These are phyloP conservation scores for Bombus polaris DNA, from an alignment of 1,140 invertebrate genomes.

Conservation along the genomic window DNA sequence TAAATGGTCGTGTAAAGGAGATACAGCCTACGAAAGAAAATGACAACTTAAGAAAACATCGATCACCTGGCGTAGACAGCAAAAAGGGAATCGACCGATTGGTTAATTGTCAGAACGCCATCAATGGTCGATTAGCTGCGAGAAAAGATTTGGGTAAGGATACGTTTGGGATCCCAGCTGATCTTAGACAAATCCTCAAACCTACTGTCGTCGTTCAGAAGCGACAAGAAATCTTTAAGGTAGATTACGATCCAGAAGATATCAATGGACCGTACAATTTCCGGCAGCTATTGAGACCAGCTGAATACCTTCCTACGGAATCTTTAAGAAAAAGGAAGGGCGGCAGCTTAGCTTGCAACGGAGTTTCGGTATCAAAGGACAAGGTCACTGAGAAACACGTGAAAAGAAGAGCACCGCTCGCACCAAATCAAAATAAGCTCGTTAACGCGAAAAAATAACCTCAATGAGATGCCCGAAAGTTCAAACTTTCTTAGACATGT, in stretches of 20 bases:
- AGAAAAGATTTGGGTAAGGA: conserved; percentile 38
- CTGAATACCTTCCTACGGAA: conserved; percentile 87
- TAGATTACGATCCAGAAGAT: conserved; percentile 82
- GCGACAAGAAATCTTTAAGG: conserved; percentile 63
- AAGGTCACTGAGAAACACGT: conserved; percentile 74
- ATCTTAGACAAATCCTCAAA: conserved; percentile 82
- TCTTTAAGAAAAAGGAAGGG: conserved; percentile 88
- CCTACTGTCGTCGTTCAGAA: conserved; percentile 82
- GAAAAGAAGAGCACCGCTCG: conserved; percentile 75
- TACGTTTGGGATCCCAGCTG: conserved; percentile 78
- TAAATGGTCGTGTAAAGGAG: background rate
- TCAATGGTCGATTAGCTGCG: background rate
- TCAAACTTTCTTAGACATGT: background rate
- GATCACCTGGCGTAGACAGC: background rate
- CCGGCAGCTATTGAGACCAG: conserved; percentile 86
- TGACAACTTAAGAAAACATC: conserved; percentile 37
- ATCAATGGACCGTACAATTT: conserved; percentile 88
- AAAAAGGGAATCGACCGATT: conserved; percentile 45
- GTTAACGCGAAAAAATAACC: conserved; percentile 56
- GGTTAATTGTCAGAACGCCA: conserved; percentile 29
- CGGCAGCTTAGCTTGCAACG: conserved; percentile 73
- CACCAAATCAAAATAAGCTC: conserved; percentile 69
- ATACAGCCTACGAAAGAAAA: conserved; percentile 11
- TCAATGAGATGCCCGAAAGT: background rate
- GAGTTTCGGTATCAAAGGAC: conserved; percentile 58